Base-by-base conservation (phyloP, 2,113 vertebrate genomes). In the Pitta sordida region DNA sequence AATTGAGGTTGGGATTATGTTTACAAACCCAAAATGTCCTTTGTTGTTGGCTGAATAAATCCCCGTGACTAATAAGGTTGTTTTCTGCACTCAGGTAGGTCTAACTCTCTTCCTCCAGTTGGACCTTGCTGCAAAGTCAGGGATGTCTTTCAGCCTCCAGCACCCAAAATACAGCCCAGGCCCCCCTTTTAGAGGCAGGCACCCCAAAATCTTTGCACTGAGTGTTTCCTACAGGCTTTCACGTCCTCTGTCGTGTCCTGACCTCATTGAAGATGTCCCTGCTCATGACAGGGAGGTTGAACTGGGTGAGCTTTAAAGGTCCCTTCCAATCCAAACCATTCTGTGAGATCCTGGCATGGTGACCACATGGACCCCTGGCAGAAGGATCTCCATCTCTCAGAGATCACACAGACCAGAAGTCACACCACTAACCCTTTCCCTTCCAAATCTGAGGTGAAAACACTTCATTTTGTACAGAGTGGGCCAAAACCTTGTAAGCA, bases 251-350 rank as follows among this genome's bases (percentile, higher is more conserved):
- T 13, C 36, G 55, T n/a, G 20, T 34, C 41, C 26, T 51, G 63
- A 3, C 21, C 29, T 34, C 4, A 0, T 1, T 36, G 70, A 6
- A 77, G n/a, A 1, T 39, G 27, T 52, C 43, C 49, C 43, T 86
- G 63, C 14, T 41, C n/a, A 1, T 5, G 34, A 36, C 37, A 63
- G 30, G 24, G 23, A 6, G 4, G 7, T 23, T 52, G 51, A 18
- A 32, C 24, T 27, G 20, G 55, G 52, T 24, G 20, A 23, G n/a
- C 6, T 64, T 20, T 8, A 10, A 34, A 64, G 3, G 26, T 51
- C 8, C 20, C 10, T 56, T 67, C 65, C 59, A 39, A 30, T 19
- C 4, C 32, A 43, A 43, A 19, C 7, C 5, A 9, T 29, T 44
- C 39, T 32, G 11, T 32, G n/a, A 56, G n/a, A 3, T 29, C 29